Evolutionary conservation across 2,113 vertebrate genomes (phyloP), one percentile per base, ranked within the genome.

Genomic region (Micronycteris hirsuta): DNA sequence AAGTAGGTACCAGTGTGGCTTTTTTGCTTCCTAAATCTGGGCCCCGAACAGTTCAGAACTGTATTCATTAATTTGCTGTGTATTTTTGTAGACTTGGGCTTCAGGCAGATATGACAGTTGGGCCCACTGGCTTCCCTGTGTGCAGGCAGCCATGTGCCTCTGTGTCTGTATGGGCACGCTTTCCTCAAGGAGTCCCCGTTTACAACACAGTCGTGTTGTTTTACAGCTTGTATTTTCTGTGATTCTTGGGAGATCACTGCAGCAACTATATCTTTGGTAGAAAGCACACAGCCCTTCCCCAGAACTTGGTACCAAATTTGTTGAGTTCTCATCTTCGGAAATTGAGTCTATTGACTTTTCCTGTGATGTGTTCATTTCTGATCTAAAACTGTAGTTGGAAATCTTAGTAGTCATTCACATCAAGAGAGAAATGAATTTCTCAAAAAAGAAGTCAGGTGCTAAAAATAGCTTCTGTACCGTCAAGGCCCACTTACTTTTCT

Each of bases 391-490:
- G 47, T 54, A 84, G 74, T 61, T 58, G 49, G 91, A 84, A 94
- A 36, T 71, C 63, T 45, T 20, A 56, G 52, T 92, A 83, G 91
- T 94, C 36, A 54, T 80, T 88, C 80, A 96, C 24, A 47, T 90
- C 92, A 67, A 84, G 94, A 93, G 67, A 95, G 67, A 67, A 52
- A 71, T 12, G 33, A 31, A 41, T 90, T 77, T 85, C 89, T 91
- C 77, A 91, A 65, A 93, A 86, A 91, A 93, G 93, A 89, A 97
- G 70, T 45, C 22, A 78, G 89, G 24, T 26, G 38, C 67, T 94
- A 92, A 92, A 93, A 88, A 93, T 86, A 94, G 16, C 45, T 38
- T 81, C 52, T 12, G 20, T 13, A 47, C 36, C 56, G 13, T 33
- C 5, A 54, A 89, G 80, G 31, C 87, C 76, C 54, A 22, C 71